phyloP scores from a whole-genome alignment of 2,888 invertebrate genomes.

The Plusia festucae region DNA sequence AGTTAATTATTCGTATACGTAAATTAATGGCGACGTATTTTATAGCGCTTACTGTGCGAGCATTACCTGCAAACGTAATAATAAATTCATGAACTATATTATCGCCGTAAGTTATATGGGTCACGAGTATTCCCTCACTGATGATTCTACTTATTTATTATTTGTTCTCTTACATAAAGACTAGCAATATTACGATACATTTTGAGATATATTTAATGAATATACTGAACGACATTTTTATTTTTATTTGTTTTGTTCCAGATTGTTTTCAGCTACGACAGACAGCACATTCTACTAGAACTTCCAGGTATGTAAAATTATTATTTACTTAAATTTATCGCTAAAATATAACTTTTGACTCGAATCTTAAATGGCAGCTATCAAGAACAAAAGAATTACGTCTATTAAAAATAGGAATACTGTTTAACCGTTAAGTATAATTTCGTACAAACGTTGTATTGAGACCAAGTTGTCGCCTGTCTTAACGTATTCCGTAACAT shows the following conservation, averaged over 20 bases:
- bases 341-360: not conserved
- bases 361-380: not conserved
- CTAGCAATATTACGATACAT: not conserved
- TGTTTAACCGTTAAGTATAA: not conserved
- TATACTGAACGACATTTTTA: not conserved
- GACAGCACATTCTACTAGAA: slow-evolving; percentile 23
- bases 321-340: not conserved
- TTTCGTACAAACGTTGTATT: not conserved
- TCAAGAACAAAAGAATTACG: not conserved
- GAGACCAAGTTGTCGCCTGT: slow-evolving; percentile 26
- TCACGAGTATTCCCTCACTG: slow-evolving; percentile 36
- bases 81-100: slow-evolving; percentile 45
- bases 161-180: not conserved
- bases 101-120: slow-evolving; percentile 45
- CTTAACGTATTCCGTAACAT: slow-evolving; percentile 29
- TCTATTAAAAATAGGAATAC: not conserved
- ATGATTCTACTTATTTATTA: slow-evolving; percentile 17
- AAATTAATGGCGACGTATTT: not conserved
- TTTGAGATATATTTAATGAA: not conserved
- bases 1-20: not conserved
- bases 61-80: slow-evolving; percentile 17
- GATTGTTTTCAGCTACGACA: slow-evolving; percentile 25
- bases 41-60: not conserved
- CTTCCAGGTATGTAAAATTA: slow-evolving; percentile 35
- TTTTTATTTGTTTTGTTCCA: slow-evolving; percentile 45